Conservation (phyloP, 2,888 invertebrate genomes). For the Oscheius sp. region DNA sequence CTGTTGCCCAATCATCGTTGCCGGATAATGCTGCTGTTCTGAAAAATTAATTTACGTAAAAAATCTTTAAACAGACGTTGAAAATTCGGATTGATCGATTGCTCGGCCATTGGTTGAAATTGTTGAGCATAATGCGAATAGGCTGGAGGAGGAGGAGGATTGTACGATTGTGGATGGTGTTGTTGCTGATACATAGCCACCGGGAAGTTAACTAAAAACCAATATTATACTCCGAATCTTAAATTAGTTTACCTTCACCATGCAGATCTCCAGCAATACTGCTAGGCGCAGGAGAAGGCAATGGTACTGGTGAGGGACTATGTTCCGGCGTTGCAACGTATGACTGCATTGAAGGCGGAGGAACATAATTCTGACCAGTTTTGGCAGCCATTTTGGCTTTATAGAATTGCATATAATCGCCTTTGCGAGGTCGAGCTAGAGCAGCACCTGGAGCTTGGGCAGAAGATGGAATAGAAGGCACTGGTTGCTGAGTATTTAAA, state of each 20-base stretch:
- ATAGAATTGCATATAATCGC: constrained; percentile 55
- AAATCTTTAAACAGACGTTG: too few species aligned
- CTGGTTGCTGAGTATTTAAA: not conserved
- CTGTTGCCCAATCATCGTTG: too few species aligned
- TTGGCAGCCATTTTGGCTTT: constrained; percentile 38
- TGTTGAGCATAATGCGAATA: not conserved
- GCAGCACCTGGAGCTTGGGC: not conserved
- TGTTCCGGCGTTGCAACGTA: not conserved
- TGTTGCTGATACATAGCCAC: too few species aligned
- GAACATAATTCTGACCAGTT: not conserved
- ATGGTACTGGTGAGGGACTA: not conserved
- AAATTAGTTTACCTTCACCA: not conserved
- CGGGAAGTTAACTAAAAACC: too few species aligned
- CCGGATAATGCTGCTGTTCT: too few species aligned
- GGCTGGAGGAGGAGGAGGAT: not conserved
- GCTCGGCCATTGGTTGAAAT: too few species aligned
- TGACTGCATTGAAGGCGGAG: constrained; percentile 17
- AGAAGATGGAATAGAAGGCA: not conserved
- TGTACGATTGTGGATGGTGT: not conserved
- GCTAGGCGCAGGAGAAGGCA: constrained; percentile 40
- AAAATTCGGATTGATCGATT: too few species aligned
- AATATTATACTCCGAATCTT: too few species aligned
- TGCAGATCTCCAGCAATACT: constrained; percentile 34
- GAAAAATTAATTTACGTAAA: too few species aligned
- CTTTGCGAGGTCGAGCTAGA: constrained; percentile 37